Conservation (phyloP, 2,888 invertebrate genomes). For the Drosophila dives region DNA sequence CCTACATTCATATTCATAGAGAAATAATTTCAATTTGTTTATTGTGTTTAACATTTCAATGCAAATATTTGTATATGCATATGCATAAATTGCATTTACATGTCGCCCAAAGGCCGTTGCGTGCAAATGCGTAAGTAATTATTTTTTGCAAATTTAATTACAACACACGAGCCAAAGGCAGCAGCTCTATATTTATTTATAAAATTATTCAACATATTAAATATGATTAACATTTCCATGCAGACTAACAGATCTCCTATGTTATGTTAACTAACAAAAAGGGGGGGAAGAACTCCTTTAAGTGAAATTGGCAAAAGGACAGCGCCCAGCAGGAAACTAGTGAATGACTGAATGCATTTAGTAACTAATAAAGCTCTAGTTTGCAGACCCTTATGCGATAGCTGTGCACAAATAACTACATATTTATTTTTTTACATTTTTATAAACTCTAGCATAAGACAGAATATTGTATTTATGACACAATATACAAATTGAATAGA, state of each 20-base stretch:
- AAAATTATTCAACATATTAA: neutral
- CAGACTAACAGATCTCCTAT: conserved; percentile 5
- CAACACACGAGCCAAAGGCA: conserved; percentile 15
- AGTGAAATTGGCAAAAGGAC: neutral
- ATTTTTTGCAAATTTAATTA: conserved; percentile 73
- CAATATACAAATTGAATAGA: too few species aligned
- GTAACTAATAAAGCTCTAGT: neutral
- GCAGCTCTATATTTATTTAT: neutral
- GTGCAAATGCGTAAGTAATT: conserved; percentile 64
- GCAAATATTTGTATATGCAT: conserved; percentile 65
- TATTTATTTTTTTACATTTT: too few species aligned
- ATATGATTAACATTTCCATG: conserved; percentile 5
- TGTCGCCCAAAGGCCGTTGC: conserved; percentile 31
- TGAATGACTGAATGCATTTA: neutral
- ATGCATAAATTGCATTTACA: conserved; percentile 71
- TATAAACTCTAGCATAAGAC: too few species aligned
- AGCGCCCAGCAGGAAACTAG: neutral
- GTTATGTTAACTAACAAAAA: conserved; percentile 13
- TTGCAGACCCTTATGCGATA: neutral
- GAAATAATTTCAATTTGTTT: conserved; percentile 67
- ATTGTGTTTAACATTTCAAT: conserved; percentile 57
- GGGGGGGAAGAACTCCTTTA: neutral
- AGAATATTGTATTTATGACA: too few species aligned
- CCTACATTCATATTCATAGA: neutral
- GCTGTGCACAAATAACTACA: neutral